Conservation (phyloP, 2,888 invertebrate species). For the Willowsia nigromaculata region DNA sequence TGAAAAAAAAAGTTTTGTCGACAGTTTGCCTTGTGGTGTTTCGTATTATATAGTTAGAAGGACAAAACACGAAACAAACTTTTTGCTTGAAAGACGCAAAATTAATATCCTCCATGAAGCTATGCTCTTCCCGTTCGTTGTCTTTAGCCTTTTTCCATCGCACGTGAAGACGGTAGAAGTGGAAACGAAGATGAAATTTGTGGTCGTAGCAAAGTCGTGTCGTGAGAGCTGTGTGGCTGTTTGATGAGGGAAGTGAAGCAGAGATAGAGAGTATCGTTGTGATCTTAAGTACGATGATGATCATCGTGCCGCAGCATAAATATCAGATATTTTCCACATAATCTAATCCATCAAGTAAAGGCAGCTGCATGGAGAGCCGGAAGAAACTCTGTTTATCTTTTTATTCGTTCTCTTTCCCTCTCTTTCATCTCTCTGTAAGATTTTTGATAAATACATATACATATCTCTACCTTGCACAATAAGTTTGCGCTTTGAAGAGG, state of each 20-base stretch:
- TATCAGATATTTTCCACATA: slow-evolving; percentile 74
- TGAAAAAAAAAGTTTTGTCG: slow-evolving; percentile 47
- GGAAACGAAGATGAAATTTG: not conserved
- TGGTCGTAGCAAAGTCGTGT: slow-evolving; percentile 21
- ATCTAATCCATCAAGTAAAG: slow-evolving; percentile 74
- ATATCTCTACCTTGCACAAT: slow-evolving; percentile 4
- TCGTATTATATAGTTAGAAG: not conserved
- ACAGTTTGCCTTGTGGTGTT: not conserved
- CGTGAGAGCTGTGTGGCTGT: slow-evolving; percentile 7
- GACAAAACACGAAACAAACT: slow-evolving; percentile 36
- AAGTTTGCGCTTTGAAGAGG: too few species aligned
- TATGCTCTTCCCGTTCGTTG: not conserved
- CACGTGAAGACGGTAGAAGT: not conserved
- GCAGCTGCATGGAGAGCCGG: slow-evolving; percentile 54
- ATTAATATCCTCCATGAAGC: slow-evolving; percentile 55
- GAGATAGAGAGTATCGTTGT: not conserved
- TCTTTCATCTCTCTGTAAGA: not conserved
- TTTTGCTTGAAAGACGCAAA: slow-evolving; percentile 45
- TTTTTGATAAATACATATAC: not conserved
- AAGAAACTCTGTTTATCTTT: not conserved
- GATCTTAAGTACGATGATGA: not conserved
- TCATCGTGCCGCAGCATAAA: slow-evolving; percentile 73
- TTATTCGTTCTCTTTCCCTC: not conserved
- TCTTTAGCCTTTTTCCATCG: slow-evolving; percentile 2
- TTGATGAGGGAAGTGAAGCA: slow-evolving; percentile 6